Evolutionary conservation across 2,888 invertebrate genomes (phyloP).

Genomic region (Erpobdella octoculata): DNA sequence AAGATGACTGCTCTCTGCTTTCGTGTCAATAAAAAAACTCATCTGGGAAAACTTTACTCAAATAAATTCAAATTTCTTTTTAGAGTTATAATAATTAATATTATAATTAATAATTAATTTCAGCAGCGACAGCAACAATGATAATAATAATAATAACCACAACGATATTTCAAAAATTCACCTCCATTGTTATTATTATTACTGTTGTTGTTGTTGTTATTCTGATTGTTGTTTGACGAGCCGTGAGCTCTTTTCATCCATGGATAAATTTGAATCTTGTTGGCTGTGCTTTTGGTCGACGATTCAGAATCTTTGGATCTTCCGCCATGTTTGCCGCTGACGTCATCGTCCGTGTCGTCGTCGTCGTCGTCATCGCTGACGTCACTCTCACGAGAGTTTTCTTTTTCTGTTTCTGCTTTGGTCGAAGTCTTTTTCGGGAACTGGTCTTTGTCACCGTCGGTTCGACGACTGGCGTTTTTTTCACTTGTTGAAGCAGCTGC

Average conservation of each 20-base stretch:
- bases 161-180: not conserved
- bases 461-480: not conserved
- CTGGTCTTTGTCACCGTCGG: not conserved
- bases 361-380: slow-evolving; percentile 26
- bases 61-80: not conserved
- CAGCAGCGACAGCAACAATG: not conserved
- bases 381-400: slow-evolving; percentile 20
- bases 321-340: not conserved
- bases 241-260: slow-evolving; percentile 26
- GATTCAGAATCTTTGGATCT: slow-evolving; percentile 4
- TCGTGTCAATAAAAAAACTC: too few relatives aligned
- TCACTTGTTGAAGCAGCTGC: not conserved
- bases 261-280: slow-evolving; percentile 20
- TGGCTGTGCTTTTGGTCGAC: not conserved
- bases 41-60: not conserved
- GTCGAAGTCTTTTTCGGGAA: not conserved
- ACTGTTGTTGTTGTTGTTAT: slow-evolving; percentile 25
- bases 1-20: too few relatives aligned
- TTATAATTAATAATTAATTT: not conserved
- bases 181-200: slow-evolving; percentile 16
- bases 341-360: slow-evolving; percentile 16
- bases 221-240: slow-evolving; percentile 21
- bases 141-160: not conserved
- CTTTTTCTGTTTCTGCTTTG: slow-evolving; percentile 9
- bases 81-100: not conserved